phyloP scores from a whole-genome alignment of 2,797 vertebrate species.

The Pipistrellus nathusii region DNA sequence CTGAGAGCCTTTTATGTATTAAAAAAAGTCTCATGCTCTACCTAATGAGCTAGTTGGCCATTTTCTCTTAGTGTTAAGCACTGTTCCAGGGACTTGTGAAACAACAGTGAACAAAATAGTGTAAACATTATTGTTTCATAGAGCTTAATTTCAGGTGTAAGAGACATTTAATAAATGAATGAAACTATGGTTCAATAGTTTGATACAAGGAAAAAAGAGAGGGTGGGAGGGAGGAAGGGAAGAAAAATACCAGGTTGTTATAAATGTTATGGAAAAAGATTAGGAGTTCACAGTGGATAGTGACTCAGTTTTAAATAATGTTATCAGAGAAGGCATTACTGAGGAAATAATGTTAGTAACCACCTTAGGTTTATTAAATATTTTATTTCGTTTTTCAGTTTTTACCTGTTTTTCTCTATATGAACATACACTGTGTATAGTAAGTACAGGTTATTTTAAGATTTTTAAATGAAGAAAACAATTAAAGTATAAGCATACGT shows the following conservation, averaged over 20 bases:
- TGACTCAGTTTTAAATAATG: neutral
- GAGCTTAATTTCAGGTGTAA: neutral
- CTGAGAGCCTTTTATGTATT: neutral
- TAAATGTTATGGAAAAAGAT: neutral
- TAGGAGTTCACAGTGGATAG: neutral
- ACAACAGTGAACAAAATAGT: neutral
- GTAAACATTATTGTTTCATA: neutral
- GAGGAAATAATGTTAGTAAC: conserved; percentile 32
- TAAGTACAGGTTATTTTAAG: conserved; percentile 8
- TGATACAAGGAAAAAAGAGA: neutral
- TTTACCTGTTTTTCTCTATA: neutral
- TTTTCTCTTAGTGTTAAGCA: neutral
- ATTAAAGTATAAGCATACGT: neutral
- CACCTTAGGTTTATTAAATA: neutral
- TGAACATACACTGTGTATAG: conserved; percentile 8
- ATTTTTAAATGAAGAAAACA: conserved; percentile 1
- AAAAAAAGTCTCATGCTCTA: neutral
- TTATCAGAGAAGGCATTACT: neutral
- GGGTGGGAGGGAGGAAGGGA: neutral
- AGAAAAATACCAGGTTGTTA: neutral
- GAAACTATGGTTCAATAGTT: neutral
- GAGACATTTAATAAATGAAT: neutral
- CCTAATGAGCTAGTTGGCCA: neutral
- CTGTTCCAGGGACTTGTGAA: neutral
- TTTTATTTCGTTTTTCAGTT: conserved; percentile 6